These are phyloP conservation scores for Phrynocephalus forsythii DNA, from an alignment of 2,797 vertebrate species.

Conservation along the genomic window DNA sequence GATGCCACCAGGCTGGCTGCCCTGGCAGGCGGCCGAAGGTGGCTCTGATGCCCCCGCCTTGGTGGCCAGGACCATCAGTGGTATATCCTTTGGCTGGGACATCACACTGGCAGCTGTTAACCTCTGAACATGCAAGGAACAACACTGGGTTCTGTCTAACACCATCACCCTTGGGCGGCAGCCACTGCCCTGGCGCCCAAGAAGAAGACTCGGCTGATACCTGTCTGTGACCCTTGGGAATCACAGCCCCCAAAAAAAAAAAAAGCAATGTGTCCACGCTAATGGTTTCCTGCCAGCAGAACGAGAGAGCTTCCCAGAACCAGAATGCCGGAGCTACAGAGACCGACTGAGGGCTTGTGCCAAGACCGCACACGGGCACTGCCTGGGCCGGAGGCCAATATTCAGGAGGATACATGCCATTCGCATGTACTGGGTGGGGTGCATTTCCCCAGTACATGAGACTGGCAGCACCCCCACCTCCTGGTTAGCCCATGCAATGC, in stretches of 20 bases:
- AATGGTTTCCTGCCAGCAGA: not conserved
- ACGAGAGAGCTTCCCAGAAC: not conserved
- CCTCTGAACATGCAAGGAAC: too few relatives aligned
- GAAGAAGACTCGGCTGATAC: too few relatives aligned
- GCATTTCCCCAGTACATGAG: not conserved
- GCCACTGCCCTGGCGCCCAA: too few relatives aligned
- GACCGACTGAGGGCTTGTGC: not conserved
- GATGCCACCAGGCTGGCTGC: not conserved
- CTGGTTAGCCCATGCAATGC: too few relatives aligned
- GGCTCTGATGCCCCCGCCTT: not conserved
- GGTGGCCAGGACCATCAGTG: not conserved
- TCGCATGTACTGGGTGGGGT: not conserved
- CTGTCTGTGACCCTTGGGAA: too few relatives aligned
- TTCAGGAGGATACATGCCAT: not conserved
- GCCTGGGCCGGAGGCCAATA: not conserved
- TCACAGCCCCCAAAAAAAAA: too few relatives aligned
- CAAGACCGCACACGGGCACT: not conserved
- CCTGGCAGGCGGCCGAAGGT: not conserved
- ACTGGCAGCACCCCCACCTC: not conserved
- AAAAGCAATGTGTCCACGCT: too few relatives aligned
- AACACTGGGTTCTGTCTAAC: too few relatives aligned
- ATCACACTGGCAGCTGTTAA: too few relatives aligned
- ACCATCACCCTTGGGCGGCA: too few relatives aligned
- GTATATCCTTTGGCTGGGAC: not conserved
- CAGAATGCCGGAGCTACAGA: not conserved